Evolutionary conservation across 2,888 invertebrate genomes (phyloP).

Genomic region (Drosophila setosimentum): DNA sequence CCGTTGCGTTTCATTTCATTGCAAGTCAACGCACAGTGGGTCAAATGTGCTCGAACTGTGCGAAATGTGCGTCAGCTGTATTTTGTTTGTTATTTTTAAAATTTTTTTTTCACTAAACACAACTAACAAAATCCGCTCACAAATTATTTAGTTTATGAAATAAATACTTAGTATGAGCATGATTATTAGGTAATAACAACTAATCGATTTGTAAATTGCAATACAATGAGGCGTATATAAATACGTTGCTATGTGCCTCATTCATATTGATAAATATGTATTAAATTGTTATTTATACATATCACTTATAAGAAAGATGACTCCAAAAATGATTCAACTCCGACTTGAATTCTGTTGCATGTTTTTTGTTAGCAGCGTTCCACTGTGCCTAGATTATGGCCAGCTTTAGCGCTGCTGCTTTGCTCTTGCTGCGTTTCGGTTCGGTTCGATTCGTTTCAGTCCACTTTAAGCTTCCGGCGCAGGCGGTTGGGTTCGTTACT

Average conservation of each 20-base stretch:
- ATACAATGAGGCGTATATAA: not conserved
- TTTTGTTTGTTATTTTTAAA: not conserved
- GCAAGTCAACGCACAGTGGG: slow-evolving; percentile 46
- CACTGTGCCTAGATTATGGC: slow-evolving; percentile 38
- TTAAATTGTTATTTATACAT: not conserved
- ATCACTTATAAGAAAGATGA: not conserved
- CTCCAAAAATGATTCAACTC: not conserved
- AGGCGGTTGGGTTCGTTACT: slow-evolving; percentile 63
- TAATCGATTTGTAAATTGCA: not conserved
- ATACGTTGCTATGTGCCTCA: not conserved
- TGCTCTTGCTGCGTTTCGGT: slow-evolving; percentile 54
- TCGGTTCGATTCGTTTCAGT: slow-evolving; percentile 73
- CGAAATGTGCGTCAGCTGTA: too few species aligned
- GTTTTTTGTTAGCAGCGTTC: not conserved
- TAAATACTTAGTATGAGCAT: not conserved
- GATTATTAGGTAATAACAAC: not conserved
- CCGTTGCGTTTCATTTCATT: slow-evolving; percentile 65
- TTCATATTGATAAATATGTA: not conserved
- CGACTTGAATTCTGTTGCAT: not conserved
- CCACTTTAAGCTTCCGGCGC: slow-evolving; percentile 81
- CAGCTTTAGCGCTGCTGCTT: slow-evolving; percentile 45
- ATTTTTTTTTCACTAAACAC: not conserved
- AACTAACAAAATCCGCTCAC: not conserved
- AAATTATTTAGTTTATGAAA: not conserved
- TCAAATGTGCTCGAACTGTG: not conserved